Evolutionary conservation across 2,797 vertebrate genomes (phyloP).

Genomic region (Artibeus lituratus): DNA sequence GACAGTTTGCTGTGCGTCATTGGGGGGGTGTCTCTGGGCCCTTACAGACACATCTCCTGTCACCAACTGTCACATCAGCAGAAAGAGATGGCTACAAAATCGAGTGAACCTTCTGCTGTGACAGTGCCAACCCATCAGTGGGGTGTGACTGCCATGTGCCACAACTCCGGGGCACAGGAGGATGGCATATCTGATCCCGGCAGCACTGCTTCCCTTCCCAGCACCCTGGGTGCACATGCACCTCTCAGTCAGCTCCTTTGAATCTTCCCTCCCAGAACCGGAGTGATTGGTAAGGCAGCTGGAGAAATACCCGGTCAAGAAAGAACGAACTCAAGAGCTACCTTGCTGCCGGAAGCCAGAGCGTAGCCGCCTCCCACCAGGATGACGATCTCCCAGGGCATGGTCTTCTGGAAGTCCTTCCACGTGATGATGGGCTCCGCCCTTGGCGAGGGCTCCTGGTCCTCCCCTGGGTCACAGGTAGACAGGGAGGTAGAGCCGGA

Average conservation of each 20-base stretch:
- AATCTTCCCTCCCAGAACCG: background rate
- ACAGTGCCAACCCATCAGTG: accelerated
- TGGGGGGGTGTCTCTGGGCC: background rate
- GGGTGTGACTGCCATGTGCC: background rate
- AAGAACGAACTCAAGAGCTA: conserved; percentile 65
- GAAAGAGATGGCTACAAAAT: background rate
- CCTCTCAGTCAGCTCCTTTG: background rate
- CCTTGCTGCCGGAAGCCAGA: conserved; percentile 97
- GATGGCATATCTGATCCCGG: background rate
- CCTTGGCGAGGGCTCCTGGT: conserved; percentile 70
- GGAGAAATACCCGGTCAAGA: background rate
- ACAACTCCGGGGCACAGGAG: accelerated
- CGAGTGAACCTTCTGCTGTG: background rate
- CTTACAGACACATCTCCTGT: background rate
- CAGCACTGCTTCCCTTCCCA: background rate
- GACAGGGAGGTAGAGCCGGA: background rate
- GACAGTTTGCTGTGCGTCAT: background rate
- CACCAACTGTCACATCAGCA: background rate
- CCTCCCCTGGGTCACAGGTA: conserved; percentile 73
- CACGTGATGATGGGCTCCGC: conserved; percentile 95
- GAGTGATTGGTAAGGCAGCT: background rate
- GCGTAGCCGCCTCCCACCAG: conserved; percentile 98
- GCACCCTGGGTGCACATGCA: background rate
- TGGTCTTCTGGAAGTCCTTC: conserved; percentile 98
- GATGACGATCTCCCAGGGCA: conserved; percentile 99